Percentiles rank a stretch among this genome's conserved stretches.
Evolutionary conservation across 2,797 vertebrate genomes (phyloP).

Genomic region (Chaetophractus vellerosus): DNA sequence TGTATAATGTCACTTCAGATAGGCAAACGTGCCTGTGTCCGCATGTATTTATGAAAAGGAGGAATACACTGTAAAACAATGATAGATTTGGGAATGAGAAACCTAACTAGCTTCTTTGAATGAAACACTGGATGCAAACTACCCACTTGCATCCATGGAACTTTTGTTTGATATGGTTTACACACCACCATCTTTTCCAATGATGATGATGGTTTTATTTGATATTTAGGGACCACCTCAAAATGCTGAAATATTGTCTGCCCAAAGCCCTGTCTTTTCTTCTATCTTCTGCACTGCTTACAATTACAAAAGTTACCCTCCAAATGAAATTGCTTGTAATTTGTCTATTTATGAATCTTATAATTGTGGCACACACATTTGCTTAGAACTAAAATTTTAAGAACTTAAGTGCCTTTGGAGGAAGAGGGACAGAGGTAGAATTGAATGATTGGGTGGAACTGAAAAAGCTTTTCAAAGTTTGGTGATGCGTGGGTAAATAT

Average conservation of each 20-base stretch:
- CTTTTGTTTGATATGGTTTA: slow-evolving; percentile 1
- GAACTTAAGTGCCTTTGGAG: background rate
- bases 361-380: background rate
- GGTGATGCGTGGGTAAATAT: background rate
- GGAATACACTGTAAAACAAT: background rate
- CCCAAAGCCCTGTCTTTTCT: background rate
- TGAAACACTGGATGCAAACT: background rate
- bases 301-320: slow-evolving; percentile 17
- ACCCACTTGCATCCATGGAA: background rate
- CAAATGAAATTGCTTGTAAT: slow-evolving; percentile 33
- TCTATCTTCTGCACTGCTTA: background rate
- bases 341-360: background rate
- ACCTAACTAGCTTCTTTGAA: slow-evolving; percentile 19
- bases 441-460: background rate
- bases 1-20: background rate
- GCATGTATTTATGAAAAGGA: background rate
- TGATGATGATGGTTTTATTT: slow-evolving; percentile 35
- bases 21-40: background rate
- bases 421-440: slow-evolving; percentile 35
- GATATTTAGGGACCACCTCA: background rate
- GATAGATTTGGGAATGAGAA: background rate
- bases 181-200: background rate
- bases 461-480: background rate
- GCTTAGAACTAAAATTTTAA: slow-evolving; percentile 4
- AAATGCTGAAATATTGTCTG: slow-evolving; percentile 21